Evolutionary conservation across 2,888 invertebrate genomes (phyloP), one percentile per base, ranked within the genome.

Genomic region (Acronicta aceris): DNA sequence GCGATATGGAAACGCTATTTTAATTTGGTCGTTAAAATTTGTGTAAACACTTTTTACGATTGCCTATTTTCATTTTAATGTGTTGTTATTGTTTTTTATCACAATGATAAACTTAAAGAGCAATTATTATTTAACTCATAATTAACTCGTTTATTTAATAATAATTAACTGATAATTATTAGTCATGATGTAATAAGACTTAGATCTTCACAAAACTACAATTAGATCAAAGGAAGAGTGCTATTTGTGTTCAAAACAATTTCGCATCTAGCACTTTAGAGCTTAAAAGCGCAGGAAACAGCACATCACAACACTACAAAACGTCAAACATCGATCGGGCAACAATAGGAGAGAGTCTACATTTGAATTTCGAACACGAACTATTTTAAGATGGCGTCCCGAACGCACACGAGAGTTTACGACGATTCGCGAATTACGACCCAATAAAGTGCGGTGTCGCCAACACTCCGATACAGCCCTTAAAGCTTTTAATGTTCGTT

Each of bases 321-420:
- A 78, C 70, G 82, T 81, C 81, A 83, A 85, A 81, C 77, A 78
- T 67, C 68, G 76, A 74, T 76, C 64, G 76, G 43, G 72, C 65
- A 78, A 83, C 85, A 86, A 84, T 81, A 79, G 78, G 50, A 78
- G 76, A 78, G 78, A 78, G 73, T 78, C 72, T 75, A 70, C 74
- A 73, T 82, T 75, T 80, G 71, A 81, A 81, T 81, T 87, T 86
- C 77, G 81, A 84, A 84, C 81, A 72, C 78, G 76, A 82, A 83
- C 86, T 90, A 89, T 88, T 89, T 89, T 86, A 87, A 89, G 84
- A 88, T 85, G 85, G 85, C 84, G 85, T 82, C 85, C 82, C 82
- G 85, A 87, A 78, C 81, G 69, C 73, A 69, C 71, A 78, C 81
- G 84, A 83, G 76, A 79, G 81, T 89, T 89, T 87, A 89, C 87